Evolutionary conservation across 2,113 vertebrate species (phyloP).

Genomic region (Leucopsar rothschildi): DNA sequence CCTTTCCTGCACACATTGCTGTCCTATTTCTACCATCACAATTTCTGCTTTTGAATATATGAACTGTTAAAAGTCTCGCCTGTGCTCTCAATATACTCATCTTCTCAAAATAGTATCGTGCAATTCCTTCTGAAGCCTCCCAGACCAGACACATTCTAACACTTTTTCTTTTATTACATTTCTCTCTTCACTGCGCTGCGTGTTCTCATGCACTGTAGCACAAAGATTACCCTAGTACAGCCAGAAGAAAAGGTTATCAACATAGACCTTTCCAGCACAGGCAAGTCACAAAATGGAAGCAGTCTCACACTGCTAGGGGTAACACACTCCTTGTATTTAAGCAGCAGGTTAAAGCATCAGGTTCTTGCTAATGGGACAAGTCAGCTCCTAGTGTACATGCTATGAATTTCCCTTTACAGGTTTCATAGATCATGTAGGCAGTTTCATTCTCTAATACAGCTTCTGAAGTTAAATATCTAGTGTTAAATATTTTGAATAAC

Average conservation of each 20-base stretch:
- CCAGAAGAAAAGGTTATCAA: neutral
- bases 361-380: neutral
- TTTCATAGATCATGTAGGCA: neutral
- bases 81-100: neutral
- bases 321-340: neutral
- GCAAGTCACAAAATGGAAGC: neutral
- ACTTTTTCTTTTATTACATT: neutral
- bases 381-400: neutral
- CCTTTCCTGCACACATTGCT: neutral
- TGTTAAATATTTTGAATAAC: neutral
- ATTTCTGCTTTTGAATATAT: neutral
- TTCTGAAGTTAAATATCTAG: neutral
- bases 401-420: neutral
- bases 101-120: neutral
- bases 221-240: neutral
- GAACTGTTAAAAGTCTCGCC: neutral
- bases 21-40: neutral
- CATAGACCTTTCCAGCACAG: neutral
- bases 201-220: neutral
- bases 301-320: neutral
- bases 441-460: neutral
- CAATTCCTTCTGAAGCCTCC: neutral
- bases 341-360: neutral
- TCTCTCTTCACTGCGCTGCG: neutral
- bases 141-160: neutral